Conservation (phyloP, 2,888 invertebrate species). For the Drosophila monieri region DNA sequence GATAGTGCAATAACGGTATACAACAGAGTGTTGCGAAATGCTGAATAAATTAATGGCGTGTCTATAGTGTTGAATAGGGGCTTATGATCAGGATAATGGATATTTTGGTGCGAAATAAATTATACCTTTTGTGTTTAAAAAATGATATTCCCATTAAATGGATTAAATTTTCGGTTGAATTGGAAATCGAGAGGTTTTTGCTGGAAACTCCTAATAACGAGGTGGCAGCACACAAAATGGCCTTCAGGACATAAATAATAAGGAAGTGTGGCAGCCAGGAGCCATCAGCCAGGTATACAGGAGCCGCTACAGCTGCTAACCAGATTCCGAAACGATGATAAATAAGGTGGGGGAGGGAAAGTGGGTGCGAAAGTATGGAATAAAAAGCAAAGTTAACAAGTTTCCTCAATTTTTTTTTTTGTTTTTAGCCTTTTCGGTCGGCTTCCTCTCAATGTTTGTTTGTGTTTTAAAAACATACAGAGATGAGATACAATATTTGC, state of each 20-base stretch:
- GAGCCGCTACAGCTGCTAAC: constrained; percentile 69
- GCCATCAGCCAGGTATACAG: constrained; percentile 7
- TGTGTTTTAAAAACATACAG: no score
- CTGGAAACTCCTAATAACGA: constrained; percentile 58
- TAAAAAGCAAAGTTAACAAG: constrained; percentile 77
- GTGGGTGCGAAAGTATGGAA: constrained; percentile 14
- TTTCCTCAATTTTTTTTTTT: constrained; percentile 41
- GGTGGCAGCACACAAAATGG: constrained; percentile 59
- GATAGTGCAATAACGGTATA: constrained; percentile 8
- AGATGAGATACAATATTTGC: background rate
- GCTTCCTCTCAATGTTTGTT: no score
- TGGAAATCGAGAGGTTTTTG: no score
- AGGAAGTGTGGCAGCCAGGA: constrained; percentile 24
- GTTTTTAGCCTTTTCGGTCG: no score
- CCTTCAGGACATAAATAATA: constrained; percentile 57
- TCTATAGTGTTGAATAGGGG: background rate
- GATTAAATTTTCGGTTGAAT: constrained; percentile 41
- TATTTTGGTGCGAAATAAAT: background rate
- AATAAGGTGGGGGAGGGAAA: background rate
- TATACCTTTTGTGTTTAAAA: background rate
- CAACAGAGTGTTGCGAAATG: constrained; percentile 2
- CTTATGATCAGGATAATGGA: background rate
- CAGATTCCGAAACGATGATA: constrained; percentile 20
- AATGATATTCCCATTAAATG: constrained; percentile 11
- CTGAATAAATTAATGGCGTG: background rate